Conservation (phyloP, 2,888 invertebrate species). For the Pristionchus entomophagus region DNA sequence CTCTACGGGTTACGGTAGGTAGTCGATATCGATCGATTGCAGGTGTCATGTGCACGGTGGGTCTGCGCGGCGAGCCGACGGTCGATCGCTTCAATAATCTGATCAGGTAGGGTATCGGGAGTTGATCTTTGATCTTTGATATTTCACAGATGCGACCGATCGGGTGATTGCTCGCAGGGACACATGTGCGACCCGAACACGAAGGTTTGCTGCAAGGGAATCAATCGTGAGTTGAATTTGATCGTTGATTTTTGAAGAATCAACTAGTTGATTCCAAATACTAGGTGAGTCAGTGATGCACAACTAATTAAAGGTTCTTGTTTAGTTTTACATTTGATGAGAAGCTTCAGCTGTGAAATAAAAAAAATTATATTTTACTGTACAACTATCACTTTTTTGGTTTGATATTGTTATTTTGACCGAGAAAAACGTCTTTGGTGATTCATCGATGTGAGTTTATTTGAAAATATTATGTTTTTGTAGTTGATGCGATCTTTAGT, state of each 20-base stretch:
- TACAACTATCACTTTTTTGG: too few species aligned
- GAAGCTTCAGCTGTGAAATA: too few species aligned
- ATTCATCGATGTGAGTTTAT: too few species aligned
- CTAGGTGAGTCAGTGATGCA: neutral
- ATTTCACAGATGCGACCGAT: slow-evolving; percentile 58
- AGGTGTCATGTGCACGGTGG: slow-evolving; percentile 70
- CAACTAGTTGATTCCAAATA: neutral
- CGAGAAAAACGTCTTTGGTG: too few species aligned
- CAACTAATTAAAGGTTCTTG: too few species aligned
- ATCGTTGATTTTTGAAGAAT: neutral
- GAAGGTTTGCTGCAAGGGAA: slow-evolving; percentile 72
- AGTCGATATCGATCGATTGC: slow-evolving; percentile 11
- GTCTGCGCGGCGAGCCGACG: slow-evolving; percentile 70
- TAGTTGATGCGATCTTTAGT: neutral
- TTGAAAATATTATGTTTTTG: too few species aligned
- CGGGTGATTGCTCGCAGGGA: slow-evolving; percentile 52
- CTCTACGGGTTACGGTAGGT: neutral
- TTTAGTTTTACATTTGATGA: too few species aligned
- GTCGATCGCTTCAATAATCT: slow-evolving; percentile 61
- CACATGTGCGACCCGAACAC: slow-evolving; percentile 70
- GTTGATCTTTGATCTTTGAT: neutral
- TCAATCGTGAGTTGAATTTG: slow-evolving; percentile 62
- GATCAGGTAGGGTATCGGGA: neutral
- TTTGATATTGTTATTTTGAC: too few species aligned
- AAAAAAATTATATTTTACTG: too few species aligned